Conservation (phyloP, 2,113 vertebrate genomes). For the Recurvirostra avosetta region DNA sequence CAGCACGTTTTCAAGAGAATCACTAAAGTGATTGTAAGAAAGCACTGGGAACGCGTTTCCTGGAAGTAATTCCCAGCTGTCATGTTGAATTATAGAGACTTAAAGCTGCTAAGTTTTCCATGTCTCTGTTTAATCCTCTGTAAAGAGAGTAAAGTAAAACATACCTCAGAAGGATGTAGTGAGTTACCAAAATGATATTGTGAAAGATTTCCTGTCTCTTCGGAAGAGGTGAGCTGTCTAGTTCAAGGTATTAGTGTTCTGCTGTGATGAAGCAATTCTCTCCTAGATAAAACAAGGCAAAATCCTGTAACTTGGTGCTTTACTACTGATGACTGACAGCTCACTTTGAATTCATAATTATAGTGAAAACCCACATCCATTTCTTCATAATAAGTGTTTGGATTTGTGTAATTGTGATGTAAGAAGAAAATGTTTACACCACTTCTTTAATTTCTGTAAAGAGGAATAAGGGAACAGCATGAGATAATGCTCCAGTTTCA, state of each 20-base stretch:
- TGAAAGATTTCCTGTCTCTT: constrained; percentile 36
- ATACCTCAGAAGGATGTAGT: constrained; percentile 2
- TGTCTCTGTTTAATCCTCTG: constrained; percentile 14
- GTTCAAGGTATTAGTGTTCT: background rate
- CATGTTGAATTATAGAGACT: constrained; percentile 27
- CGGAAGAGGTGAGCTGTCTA: constrained; percentile 15
- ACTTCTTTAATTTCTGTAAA: constrained; percentile 49
- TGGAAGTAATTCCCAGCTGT: constrained; percentile 30
- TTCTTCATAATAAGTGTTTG: constrained; percentile 38
- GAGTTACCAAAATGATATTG: constrained; percentile 40
- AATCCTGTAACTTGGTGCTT: constrained; percentile 7
- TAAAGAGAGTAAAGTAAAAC: constrained; percentile 20
- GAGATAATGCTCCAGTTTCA: background rate
- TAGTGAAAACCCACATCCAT: constrained; percentile 44
- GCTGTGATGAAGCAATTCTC: background rate
- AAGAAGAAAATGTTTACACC: constrained; percentile 27
- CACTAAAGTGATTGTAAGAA: background rate
- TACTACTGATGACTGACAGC: background rate
- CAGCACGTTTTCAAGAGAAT: background rate
- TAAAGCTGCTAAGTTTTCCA: constrained; percentile 21
- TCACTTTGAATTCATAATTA: constrained; percentile 27
- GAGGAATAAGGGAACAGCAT: background rate
- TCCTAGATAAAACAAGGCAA: background rate
- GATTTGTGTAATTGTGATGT: constrained; percentile 33
- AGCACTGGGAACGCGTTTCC: background rate